Evolutionary conservation across 1,140 invertebrate species (phyloP), one percentile per base, ranked within the genome.

Genomic region (Drosophila fuyamai): DNA sequence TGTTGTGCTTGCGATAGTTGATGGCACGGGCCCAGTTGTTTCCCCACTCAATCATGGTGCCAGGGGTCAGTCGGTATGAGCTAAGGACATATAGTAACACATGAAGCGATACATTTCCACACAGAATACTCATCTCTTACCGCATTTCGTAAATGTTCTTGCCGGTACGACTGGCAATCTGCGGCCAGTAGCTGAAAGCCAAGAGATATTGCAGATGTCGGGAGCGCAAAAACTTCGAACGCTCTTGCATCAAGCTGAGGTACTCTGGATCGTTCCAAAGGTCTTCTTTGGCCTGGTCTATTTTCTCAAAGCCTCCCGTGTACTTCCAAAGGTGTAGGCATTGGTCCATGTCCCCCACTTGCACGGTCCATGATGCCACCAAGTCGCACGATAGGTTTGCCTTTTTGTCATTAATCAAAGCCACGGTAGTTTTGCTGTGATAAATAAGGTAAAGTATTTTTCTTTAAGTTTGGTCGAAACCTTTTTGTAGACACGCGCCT

Each of bases 31-130:
- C 98, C 98, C 98, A 99, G 93, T 99, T 98, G 93, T 99, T 99
- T 71, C 98, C 98, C 98, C 98, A 99, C 93, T 99, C 98, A 79
- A 99, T 99, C 97, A 99, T 99, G 1, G 98, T 99, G 29, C 98
- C 95, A 6, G 98, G 98, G 93, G 98, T 98, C 18, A 99, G 93
- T 81, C 97, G 96, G 83, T 94, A 95, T 29, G 91, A 92, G 6
- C 91, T 92, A 18, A 8, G 16, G 5, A 46, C 9, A 36, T 23
- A 1, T 32, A 3, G 9, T 23, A 40, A 51, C 35, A 23, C 23
- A 23, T 23, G 23, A 2, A 23, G 9, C 2, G n/a, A 4, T 12
- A 1, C 1, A 9, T 9, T 54, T 32, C 32, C 29, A n/a, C 4
- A 50, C 14, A 2, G 7, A 16, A n/a, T 40, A 13, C 12, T 16